phyloP scores from a whole-genome alignment of 2,888 invertebrate genomes.

The Leptinotarsa peninsularis region DNA sequence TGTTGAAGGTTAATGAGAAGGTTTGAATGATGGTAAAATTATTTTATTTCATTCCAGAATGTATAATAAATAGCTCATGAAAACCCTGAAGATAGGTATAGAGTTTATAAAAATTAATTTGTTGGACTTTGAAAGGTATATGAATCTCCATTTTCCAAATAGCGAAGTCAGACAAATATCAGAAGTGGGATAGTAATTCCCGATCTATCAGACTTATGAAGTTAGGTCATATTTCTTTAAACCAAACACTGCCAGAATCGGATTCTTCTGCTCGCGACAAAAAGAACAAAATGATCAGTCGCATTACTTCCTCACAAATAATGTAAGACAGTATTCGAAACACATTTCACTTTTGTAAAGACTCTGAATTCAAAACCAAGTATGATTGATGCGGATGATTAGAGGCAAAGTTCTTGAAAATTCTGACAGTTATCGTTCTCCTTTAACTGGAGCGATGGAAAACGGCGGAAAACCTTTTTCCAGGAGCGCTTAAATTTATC shows the following conservation, averaged over 20 bases:
- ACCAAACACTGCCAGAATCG: neutral
- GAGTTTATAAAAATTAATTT: too few relatives aligned
- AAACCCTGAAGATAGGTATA: too few relatives aligned
- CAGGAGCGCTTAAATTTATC: constrained; percentile 51
- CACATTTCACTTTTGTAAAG: constrained; percentile 43
- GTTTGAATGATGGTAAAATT: too few relatives aligned
- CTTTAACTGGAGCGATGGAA: constrained; percentile 36
- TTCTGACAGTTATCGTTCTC: constrained; percentile 33
- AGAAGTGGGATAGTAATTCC: too few relatives aligned
- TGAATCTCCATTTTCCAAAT: too few relatives aligned
- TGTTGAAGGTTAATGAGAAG: too few relatives aligned
- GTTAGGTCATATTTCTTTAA: neutral
- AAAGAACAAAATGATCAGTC: neutral
- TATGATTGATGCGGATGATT: constrained; percentile 46
- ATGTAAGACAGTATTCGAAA: constrained; percentile 20
- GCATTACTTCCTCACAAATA: neutral
- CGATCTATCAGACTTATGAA: too few relatives aligned
- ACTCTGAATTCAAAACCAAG: constrained; percentile 43
- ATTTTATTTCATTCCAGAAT: too few relatives aligned
- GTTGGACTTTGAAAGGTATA: too few relatives aligned
- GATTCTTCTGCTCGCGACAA: neutral
- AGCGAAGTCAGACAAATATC: too few relatives aligned
- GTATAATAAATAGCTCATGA: too few relatives aligned
- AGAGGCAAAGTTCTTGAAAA: constrained; percentile 44
- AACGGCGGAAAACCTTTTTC: constrained; percentile 47